A percentile compares a stretch with the other conserved stretches of the same genome.
phyloP scores from a whole-genome alignment of 2,797 vertebrate genomes.

The Hozukius guyotensis region DNA sequence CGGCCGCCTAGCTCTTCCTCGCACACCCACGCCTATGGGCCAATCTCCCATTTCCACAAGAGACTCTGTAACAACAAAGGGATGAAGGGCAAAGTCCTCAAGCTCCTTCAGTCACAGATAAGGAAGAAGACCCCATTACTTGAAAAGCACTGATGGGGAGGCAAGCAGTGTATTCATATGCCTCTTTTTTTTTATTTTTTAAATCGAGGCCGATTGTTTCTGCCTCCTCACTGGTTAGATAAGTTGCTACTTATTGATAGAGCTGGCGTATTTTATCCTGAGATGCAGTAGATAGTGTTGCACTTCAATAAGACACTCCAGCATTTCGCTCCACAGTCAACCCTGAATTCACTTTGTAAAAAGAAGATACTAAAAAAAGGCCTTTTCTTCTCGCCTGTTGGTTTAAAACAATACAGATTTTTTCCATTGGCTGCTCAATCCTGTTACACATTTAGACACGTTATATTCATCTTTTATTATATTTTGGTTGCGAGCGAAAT shows the following conservation, averaged over 20 bases:
- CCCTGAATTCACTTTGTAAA: neutral
- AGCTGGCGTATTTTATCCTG: neutral
- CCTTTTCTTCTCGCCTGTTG: neutral
- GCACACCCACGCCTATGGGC: conserved; percentile 56
- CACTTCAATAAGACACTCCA: neutral
- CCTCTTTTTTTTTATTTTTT: neutral
- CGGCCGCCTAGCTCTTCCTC: conserved; percentile 33
- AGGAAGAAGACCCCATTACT: conserved; percentile 69
- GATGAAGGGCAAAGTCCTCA: conserved; percentile 70
- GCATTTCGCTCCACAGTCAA: neutral
- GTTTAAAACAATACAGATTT: neutral
- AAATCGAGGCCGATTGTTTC: conserved; percentile 33
- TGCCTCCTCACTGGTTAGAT: neutral
- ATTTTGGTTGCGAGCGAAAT: neutral
- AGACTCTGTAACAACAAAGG: conserved; percentile 71
- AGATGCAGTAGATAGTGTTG: conserved; percentile 5
- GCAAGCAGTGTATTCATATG: conserved; percentile 29
- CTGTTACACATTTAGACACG: neutral
- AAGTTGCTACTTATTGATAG: conserved; percentile 21
- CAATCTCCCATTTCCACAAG: conserved; percentile 67
- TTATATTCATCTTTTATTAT: neutral
- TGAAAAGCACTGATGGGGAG: conserved; percentile 44
- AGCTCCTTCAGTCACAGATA: conserved; percentile 60
- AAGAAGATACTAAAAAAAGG: neutral
- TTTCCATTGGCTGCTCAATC: neutral